Evolutionary conservation across 2,888 invertebrate genomes (phyloP), one percentile per base, ranked within the genome.

Genomic region (Noctua janthina): DNA sequence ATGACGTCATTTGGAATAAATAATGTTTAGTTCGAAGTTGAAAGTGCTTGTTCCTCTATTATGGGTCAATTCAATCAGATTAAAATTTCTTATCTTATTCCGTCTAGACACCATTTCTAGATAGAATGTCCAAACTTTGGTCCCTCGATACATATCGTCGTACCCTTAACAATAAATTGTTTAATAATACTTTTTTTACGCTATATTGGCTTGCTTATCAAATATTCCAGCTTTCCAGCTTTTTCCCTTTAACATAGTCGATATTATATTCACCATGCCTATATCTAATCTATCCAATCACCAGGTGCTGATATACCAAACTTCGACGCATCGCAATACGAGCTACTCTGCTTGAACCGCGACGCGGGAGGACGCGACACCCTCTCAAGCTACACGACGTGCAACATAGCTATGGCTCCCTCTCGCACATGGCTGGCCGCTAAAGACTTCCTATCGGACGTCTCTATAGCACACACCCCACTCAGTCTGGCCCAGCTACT

Each of bases 381-480:
- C 0, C 92, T 98, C 2, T 90, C 95, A 1, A 96, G 97, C 77
- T 97, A 96, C 92, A 92, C 95, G 2, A 96, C 95, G 2, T 98
- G 98, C 92, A 97, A 98, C 92, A 93, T 98, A 49, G 97, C 97
- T 0, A 94, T 97, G 90, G 97, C 97, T 8, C 98, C 98, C 0
- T 97, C 98, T 0, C 93, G 97, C 66, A 95, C 97, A 7, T 95
- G 97, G 93, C 87, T 97, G 6, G 95, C 96, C 0, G 95, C 96
- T 20, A 97, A 97, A 84, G 95, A 96, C 78, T 94, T 94, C 84
- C 94, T 97, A 8, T 95, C 97, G 0, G 96, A 97, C 66, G 98
- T 98, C n/a, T 98, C 98, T 82, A 97, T 98, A 77, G 97, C 97
- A 10, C 97, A 98, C 90, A 97, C 98, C 2, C 96, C 98, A 29